Evolutionary conservation across 1,140 invertebrate genomes (phyloP).

Genomic region (Orchestia grillus): DNA sequence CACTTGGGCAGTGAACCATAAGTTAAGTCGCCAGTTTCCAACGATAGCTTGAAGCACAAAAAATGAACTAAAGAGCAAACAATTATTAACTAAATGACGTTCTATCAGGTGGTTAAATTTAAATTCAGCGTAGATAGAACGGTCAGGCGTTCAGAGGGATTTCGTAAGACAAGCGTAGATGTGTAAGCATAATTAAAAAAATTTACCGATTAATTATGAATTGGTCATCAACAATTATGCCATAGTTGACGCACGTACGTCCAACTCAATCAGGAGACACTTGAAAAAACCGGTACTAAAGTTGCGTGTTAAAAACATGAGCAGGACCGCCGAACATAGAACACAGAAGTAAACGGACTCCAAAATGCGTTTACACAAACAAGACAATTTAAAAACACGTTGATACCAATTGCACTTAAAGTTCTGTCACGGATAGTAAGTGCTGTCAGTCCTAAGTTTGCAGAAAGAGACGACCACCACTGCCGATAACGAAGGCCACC

Average conservation of each 20-base stretch:
- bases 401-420: no score
- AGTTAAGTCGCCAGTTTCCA: not conserved
- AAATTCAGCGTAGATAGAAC: not conserved
- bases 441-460: no score
- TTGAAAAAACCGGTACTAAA: not conserved
- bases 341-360: not conserved
- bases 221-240: not conserved
- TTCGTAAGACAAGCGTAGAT: not conserved
- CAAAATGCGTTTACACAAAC: no score
- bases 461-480: no score
- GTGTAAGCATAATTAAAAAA: not conserved
- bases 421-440: no score
- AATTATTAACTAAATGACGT: not conserved
- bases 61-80: not conserved
- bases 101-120: not conserved
- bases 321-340: not conserved
- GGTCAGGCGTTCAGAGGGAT: not conserved
- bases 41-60: not conserved
- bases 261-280: not conserved
- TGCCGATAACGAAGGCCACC: not conserved
- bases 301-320: not conserved
- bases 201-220: not conserved
- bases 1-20: not conserved
- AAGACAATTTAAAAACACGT: no score
- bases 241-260: not conserved